These are phyloP conservation scores for Sarcoramphus papa DNA, from an alignment of 2,797 vertebrate genomes.

Conservation along the genomic window DNA sequence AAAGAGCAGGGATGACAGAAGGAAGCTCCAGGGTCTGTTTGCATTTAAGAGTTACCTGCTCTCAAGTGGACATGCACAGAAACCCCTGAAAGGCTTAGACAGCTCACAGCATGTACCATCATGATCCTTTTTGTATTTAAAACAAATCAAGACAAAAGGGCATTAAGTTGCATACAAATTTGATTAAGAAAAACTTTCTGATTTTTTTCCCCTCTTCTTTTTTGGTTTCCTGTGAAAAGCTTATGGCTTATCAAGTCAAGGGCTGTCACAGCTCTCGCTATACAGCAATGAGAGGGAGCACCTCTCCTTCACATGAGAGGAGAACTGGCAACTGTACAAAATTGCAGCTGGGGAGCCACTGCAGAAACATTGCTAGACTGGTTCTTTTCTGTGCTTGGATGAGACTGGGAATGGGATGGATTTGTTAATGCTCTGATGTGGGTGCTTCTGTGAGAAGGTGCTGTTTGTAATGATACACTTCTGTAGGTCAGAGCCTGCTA, in stretches of 20 bases:
- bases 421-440: neutral
- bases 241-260: neutral
- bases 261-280: slow-evolving; percentile 1
- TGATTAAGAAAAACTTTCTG: neutral
- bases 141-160: neutral
- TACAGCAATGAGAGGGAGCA: neutral
- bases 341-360: neutral
- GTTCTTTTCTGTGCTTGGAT: neutral
- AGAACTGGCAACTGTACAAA: neutral
- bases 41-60: neutral
- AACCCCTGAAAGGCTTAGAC: neutral
- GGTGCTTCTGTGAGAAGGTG: neutral
- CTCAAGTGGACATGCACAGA: neutral
- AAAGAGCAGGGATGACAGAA: neutral
- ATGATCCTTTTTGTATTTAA: neutral
- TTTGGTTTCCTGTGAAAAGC: neutral
- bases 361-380: accelerated
- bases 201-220: accelerated
- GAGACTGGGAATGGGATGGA: neutral
- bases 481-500: neutral
- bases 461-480: neutral
- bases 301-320: neutral
- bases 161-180: neutral
- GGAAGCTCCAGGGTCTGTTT: slow-evolving; percentile 1
- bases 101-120: neutral